A percentile compares a stretch with the other conserved stretches of the same genome.
Conservation (phyloP, 1,140 invertebrate genomes). For the Yoshiicerus persimilis region DNA sequence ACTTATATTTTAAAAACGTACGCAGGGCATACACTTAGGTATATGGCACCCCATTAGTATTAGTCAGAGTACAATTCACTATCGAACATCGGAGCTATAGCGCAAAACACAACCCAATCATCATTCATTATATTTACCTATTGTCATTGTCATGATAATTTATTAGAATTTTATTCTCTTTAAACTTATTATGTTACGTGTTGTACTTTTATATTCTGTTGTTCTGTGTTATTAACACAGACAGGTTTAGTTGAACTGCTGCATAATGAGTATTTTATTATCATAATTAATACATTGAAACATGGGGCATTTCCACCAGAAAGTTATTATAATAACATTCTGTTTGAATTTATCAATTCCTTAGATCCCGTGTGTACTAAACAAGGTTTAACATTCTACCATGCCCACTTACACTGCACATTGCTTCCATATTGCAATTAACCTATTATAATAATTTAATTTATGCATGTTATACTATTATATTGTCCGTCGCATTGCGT, state of each 20-base stretch:
- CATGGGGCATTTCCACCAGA: not conserved
- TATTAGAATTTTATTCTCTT: not conserved
- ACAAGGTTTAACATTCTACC: too few species aligned
- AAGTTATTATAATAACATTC: not conserved
- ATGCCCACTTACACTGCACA: too few species aligned
- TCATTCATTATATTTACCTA: not conserved
- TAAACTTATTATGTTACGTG: not conserved
- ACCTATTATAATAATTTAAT: too few species aligned
- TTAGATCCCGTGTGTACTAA: too few species aligned
- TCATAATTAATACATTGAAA: not conserved
- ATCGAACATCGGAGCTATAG: not conserved
- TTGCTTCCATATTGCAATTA: too few species aligned
- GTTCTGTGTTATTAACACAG: not conserved
- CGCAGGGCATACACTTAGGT: too few species aligned
- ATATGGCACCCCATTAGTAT: too few species aligned
- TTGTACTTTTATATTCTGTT: not conserved
- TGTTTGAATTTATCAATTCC: too few species aligned
- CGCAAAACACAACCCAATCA: not conserved
- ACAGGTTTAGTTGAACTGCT: not conserved
- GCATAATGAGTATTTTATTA: not conserved
- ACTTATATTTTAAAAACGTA: too few species aligned
- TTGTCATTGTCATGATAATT: conserved; percentile 8
- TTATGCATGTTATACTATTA: too few species aligned
- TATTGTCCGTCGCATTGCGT: too few species aligned
- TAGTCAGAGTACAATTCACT: too few species aligned